These are phyloP conservation scores for Radopholus similis DNA, from an alignment of 1,140 invertebrate species.

Conservation along the genomic window DNA sequence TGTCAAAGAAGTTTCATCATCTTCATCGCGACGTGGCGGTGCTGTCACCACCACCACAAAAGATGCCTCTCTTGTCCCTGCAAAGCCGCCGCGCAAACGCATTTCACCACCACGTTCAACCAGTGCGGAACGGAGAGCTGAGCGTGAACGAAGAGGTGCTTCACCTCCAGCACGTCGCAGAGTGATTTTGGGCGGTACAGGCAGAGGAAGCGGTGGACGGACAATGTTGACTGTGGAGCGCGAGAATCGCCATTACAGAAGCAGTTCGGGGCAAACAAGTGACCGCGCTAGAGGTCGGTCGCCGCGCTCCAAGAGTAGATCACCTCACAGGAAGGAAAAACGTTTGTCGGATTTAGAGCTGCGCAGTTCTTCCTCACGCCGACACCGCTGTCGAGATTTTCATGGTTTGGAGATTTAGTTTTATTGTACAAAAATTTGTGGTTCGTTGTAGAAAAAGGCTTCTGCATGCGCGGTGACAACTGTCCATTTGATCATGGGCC, in stretches of 20 bases:
- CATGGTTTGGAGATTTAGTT: slow-evolving; percentile 21
- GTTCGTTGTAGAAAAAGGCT: slow-evolving; percentile 75
- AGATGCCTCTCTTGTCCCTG: slow-evolving; percentile 29
- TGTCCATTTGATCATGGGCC: slow-evolving; percentile 90
- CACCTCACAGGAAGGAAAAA: slow-evolving; percentile 14
- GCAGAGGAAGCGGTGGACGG: not conserved
- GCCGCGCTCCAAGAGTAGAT: not conserved
- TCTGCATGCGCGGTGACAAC: slow-evolving; percentile 87
- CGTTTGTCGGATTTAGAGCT: slow-evolving; percentile 7
- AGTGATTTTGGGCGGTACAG: not conserved
- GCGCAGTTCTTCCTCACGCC: slow-evolving; percentile 4
- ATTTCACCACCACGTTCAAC: slow-evolving; percentile 23
- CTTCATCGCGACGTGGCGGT: not conserved
- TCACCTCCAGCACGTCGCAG: not conserved
- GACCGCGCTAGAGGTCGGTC: not conserved
- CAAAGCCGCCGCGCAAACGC: slow-evolving; percentile 70
- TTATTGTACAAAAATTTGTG: not conserved
- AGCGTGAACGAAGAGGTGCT: not conserved
- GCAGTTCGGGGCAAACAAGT: not conserved
- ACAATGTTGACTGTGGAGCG: slow-evolving; percentile 1
- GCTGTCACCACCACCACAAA: not conserved
- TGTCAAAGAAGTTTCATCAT: not conserved
- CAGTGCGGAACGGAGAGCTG: slow-evolving; percentile 10
- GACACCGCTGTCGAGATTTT: slow-evolving; percentile 34
- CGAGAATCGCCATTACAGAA: not conserved